Conservation (phyloP, 2,888 invertebrate species). For the Drosophila pseudotakahashii region DNA sequence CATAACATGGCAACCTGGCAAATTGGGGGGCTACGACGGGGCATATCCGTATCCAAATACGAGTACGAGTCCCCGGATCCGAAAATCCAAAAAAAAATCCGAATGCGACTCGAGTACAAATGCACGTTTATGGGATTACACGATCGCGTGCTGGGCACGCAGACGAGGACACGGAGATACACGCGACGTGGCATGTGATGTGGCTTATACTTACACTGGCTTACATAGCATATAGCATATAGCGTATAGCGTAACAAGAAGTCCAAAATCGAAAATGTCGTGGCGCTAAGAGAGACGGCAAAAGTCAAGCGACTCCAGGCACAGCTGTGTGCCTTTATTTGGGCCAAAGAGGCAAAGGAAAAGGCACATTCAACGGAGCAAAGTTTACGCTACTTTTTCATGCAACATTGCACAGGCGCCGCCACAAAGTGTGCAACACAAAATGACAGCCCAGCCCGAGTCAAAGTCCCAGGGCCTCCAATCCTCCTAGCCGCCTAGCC, state of each 20-base stretch:
- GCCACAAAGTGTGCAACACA: slow-evolving; percentile 64
- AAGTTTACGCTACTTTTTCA: slow-evolving; percentile 76
- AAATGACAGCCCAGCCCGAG: slow-evolving; percentile 65
- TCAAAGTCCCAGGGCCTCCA: slow-evolving; percentile 39
- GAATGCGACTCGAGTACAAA: slow-evolving; percentile 46
- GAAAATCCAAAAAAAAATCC: slow-evolving; percentile 5
- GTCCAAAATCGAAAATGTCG: slow-evolving; percentile 64
- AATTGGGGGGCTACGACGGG: slow-evolving; percentile 47
- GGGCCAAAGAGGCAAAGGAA: slow-evolving; percentile 50
- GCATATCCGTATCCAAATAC: too few species aligned
- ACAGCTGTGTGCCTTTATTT: slow-evolving; percentile 61
- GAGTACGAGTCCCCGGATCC: background rate
- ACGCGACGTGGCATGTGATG: slow-evolving; percentile 54
- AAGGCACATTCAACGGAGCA: slow-evolving; percentile 35
- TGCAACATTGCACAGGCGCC: slow-evolving; percentile 75
- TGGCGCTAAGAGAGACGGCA: slow-evolving; percentile 40
- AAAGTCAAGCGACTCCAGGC: slow-evolving; percentile 66
- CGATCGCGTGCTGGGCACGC: slow-evolving; percentile 68
- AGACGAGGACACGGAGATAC: slow-evolving; percentile 51
- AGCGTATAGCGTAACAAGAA: slow-evolving; percentile 48
- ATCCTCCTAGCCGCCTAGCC: background rate
- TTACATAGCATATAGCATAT: slow-evolving; percentile 7
- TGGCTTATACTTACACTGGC: slow-evolving; percentile 17
- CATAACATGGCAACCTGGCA: slow-evolving; percentile 69
- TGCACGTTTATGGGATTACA: slow-evolving; percentile 60